A percentile compares a stretch with the other conserved stretches of the same genome.
These are phyloP conservation scores for Parapsyche elsis DNA, from an alignment of 1,140 invertebrate species.

Conservation along the genomic window DNA sequence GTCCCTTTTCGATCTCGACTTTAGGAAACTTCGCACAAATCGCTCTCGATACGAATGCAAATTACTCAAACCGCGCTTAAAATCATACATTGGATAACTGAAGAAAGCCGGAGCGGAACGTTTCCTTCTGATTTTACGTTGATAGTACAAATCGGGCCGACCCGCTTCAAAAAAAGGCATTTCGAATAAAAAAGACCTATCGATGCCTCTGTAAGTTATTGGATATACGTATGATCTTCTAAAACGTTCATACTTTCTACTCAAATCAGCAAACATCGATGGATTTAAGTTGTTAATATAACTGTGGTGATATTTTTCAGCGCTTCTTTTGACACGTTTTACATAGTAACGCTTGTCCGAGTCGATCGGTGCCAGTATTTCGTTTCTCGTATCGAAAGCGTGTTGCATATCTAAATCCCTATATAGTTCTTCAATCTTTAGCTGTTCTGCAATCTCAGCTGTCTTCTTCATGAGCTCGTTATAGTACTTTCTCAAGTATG, in stretches of 20 bases:
- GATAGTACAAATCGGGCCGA: background rate
- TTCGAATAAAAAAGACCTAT: background rate
- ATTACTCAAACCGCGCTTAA: too few relatives aligned
- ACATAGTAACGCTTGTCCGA: slow-evolving; percentile 31
- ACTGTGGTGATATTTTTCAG: background rate
- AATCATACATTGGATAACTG: background rate
- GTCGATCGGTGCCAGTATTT: slow-evolving; percentile 7
- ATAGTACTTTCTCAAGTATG: slow-evolving; percentile 66
- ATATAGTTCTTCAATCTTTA: slow-evolving; percentile 37
- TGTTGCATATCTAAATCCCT: slow-evolving; percentile 24
- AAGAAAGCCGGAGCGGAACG: background rate
- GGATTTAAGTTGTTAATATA: background rate
- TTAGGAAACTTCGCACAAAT: background rate
- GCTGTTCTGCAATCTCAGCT: slow-evolving; percentile 45
- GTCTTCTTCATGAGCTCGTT: slow-evolving; percentile 60
- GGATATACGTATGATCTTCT: background rate
- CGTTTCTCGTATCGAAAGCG: background rate
- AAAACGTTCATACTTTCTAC: background rate
- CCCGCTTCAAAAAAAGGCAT: slow-evolving; percentile 8
- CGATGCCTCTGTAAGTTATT: background rate
- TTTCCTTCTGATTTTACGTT: slow-evolving; percentile 2
- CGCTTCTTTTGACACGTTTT: slow-evolving; percentile 26
- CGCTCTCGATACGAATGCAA: background rate
- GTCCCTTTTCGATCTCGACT: background rate
- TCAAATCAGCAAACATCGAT: background rate